A percentile compares a stretch with the other conserved stretches of the same genome.
phyloP scores from a whole-genome alignment of 2,113 vertebrate species.

The Monarcha castaneiventris region DNA sequence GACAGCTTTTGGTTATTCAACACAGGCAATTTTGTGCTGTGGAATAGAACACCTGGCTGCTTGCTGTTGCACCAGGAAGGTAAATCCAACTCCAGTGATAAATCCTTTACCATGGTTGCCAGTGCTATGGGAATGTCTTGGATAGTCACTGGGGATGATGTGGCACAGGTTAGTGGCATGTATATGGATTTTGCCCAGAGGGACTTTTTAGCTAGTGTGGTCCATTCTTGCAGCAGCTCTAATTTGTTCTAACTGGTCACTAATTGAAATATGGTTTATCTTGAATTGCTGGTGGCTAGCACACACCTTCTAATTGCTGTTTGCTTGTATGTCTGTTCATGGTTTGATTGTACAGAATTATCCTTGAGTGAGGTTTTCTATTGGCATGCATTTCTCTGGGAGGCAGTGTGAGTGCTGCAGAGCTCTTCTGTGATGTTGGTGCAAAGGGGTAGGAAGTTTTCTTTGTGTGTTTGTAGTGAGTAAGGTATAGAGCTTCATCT shows the following conservation, averaged over 20 bases:
- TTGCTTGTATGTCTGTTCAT: not conserved
- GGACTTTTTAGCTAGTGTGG: not conserved
- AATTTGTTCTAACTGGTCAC: not conserved
- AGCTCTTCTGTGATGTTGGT: not conserved
- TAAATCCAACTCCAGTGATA: not conserved
- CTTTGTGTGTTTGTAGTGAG: not conserved
- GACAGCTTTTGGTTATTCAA: not conserved
- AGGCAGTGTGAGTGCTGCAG: not conserved
- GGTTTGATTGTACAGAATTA: not conserved
- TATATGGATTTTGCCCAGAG: not conserved
- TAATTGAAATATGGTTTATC: not conserved
- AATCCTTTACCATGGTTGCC: not conserved
- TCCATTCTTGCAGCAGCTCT: not conserved
- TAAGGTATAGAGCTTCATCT: not conserved
- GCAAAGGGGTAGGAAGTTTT: not conserved
- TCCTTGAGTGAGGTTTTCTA: not conserved
- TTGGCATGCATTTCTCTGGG: not conserved
- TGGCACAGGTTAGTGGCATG: not conserved
- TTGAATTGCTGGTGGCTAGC: not conserved
- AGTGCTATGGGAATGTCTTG: not conserved
- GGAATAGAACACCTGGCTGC: not conserved
- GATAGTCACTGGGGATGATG: not conserved
- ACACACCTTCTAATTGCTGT: not conserved
- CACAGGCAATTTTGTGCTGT: not conserved
- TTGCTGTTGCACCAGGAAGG: not conserved